Conservation (phyloP, 2,113 vertebrate species). For the Menura novaehollandiae region DNA sequence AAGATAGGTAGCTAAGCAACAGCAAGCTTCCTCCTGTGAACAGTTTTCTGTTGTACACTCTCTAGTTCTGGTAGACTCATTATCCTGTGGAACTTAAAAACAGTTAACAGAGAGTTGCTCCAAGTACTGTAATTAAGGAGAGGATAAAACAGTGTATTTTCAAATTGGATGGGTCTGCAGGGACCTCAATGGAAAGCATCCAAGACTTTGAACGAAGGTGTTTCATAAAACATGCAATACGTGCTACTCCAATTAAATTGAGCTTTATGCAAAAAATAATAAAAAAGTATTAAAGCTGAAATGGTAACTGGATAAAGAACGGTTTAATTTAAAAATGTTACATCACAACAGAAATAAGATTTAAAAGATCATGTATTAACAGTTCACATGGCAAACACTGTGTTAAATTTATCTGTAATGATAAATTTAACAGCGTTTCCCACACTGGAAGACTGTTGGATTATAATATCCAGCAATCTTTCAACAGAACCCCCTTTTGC, state of each 20-base stretch:
- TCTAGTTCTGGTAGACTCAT: slow-evolving; percentile 52
- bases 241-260: slow-evolving; percentile 32
- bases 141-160: slow-evolving; percentile 57
- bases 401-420: background rate
- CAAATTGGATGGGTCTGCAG: slow-evolving; percentile 49
- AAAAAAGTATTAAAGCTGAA: background rate
- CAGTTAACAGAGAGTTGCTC: slow-evolving; percentile 49
- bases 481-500: background rate
- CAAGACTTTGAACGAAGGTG: slow-evolving; percentile 56
- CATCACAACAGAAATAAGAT: background rate
- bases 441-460: rapidly evolving
- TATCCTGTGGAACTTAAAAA: slow-evolving; percentile 56
- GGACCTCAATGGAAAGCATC: slow-evolving; percentile 49
- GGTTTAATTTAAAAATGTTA: background rate
- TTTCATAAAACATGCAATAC: slow-evolving; percentile 53
- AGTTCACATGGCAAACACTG: background rate
- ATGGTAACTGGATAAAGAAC: slow-evolving; percentile 24
- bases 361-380: background rate
- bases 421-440: background rate
- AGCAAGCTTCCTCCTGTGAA: slow-evolving; percentile 51
- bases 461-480: background rate
- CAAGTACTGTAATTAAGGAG: slow-evolving; percentile 64
- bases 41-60: background rate
- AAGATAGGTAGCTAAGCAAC: slow-evolving; percentile 73
- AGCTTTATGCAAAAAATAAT: slow-evolving; percentile 31